A percentile compares a stretch with the other conserved stretches of the same genome.
These are phyloP conservation scores for Styela clava DNA, from an alignment of 23 tunicate species.

Conservation along the genomic window DNA sequence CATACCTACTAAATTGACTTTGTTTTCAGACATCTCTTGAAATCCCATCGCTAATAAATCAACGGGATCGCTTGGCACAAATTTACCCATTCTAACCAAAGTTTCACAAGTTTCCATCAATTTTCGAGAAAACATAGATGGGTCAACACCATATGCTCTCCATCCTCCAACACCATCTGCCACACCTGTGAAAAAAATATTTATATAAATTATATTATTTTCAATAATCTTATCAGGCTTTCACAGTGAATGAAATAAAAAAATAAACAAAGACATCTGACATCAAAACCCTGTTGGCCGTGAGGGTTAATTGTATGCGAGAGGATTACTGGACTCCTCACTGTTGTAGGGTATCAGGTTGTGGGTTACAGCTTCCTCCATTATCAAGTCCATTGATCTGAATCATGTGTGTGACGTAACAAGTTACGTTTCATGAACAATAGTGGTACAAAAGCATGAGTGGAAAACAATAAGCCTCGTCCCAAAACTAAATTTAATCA, in stretches of 20 bases:
- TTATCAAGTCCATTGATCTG: too few species aligned
- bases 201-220: background rate
- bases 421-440: too few species aligned
- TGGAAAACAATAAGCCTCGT: too few species aligned
- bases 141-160: slow-evolving; percentile 95
- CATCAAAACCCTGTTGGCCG: background rate
- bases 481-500: too few species aligned
- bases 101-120: slow-evolving; percentile 91
- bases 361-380: too few species aligned
- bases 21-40: slow-evolving; percentile 72
- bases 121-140: slow-evolving; percentile 81
- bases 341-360: too few species aligned
- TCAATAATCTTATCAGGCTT: background rate
- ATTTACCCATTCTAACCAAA: slow-evolving; percentile 79
- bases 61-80: slow-evolving; percentile 58
- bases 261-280: background rate
- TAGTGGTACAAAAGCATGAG: too few species aligned
- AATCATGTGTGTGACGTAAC: too few species aligned
- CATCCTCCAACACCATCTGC: slow-evolving; percentile 99
- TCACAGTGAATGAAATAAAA: background rate
- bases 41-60: slow-evolving; percentile 75
- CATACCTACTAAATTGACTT: slow-evolving; percentile 66
- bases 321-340: too few species aligned
- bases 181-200: slow-evolving; percentile 63
- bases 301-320: too few species aligned